Evolutionary conservation across 2,113 vertebrate species (phyloP).

Genomic region (Polyodon spathula): DNA sequence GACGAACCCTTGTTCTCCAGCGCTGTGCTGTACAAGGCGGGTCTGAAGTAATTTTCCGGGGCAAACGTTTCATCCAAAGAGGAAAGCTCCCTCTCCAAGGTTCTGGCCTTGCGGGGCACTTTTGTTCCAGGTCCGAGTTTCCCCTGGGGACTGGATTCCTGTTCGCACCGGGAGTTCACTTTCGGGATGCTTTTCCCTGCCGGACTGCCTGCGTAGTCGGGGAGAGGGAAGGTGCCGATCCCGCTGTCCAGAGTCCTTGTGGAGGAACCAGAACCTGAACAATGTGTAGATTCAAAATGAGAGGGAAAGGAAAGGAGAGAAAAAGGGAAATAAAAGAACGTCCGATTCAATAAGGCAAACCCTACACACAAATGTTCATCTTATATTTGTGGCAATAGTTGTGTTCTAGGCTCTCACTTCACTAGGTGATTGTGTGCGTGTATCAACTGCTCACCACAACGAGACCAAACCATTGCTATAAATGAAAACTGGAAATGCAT

Average conservation of each 20-base stretch:
- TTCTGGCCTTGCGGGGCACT: conserved; percentile 75
- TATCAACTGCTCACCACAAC: no score
- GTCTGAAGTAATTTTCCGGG: conserved; percentile 55
- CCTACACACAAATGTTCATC: no score
- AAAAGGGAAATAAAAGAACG: no score
- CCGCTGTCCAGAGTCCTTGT: conserved; percentile 91
- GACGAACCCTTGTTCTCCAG: conserved; percentile 36
- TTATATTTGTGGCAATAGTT: no score
- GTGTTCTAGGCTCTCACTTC: no score
- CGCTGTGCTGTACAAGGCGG: conserved; percentile 45
- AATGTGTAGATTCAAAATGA: no score
- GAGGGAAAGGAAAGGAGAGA: no score
- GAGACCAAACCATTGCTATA: no score
- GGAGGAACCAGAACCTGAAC: conserved; percentile 75
- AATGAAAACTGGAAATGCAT: no score
- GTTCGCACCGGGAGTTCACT: conserved; percentile 59
- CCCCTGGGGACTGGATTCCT: conserved; percentile 49
- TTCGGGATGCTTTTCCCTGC: conserved; percentile 71
- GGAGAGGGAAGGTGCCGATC: conserved; percentile 89
- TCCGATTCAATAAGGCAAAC: no score
- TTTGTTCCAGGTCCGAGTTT: conserved; percentile 48
- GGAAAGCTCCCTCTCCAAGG: conserved; percentile 78
- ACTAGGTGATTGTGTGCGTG: no score
- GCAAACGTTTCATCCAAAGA: conserved; percentile 62
- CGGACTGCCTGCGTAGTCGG: conserved; percentile 71